These are phyloP conservation scores for Andrena cerasifolii DNA, from an alignment of 1,140 invertebrate species.

Conservation along the genomic window DNA sequence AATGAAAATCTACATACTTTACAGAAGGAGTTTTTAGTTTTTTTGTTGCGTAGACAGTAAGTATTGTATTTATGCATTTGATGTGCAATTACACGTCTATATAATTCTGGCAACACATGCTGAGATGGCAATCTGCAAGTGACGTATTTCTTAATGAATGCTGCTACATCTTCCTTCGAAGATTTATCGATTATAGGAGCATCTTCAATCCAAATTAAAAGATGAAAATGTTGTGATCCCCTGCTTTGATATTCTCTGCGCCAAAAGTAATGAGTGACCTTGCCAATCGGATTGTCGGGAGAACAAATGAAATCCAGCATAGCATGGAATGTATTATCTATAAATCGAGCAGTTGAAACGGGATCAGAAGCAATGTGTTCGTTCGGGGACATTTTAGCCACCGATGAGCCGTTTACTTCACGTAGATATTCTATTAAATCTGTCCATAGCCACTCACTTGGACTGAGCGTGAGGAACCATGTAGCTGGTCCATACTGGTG, in stretches of 20 bases:
- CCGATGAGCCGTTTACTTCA: no score
- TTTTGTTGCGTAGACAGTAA: slow-evolving; percentile 56
- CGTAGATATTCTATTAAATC: no score
- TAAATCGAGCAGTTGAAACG: no score
- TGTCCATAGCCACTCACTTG: no score
- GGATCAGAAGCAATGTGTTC: slow-evolving; percentile 4
- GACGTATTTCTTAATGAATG: slow-evolving; percentile 65
- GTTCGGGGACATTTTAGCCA: no score
- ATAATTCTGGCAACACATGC: slow-evolving; percentile 48
- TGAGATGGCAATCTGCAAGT: slow-evolving; percentile 65
- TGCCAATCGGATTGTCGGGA: no score
- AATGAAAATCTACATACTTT: slow-evolving; percentile 68
- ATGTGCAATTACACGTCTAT: slow-evolving; percentile 55
- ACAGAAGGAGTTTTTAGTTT: slow-evolving; percentile 29
- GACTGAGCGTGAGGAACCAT: no score
- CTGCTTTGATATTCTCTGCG: slow-evolving; percentile 55
- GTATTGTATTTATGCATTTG: slow-evolving; percentile 63
- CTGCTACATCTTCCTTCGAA: slow-evolving; percentile 63
- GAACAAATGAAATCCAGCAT: slow-evolving; percentile 73
- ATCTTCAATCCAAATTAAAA: slow-evolving; percentile 60
- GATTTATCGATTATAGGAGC: slow-evolving; percentile 46
- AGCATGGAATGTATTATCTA: slow-evolving; percentile 72
- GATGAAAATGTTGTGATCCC: slow-evolving; percentile 71
- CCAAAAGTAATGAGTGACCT: no score
- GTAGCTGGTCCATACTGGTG: no score